These are phyloP conservation scores for Jordanella pulchra DNA, from an alignment of 2,797 vertebrate genomes.

Conservation along the genomic window DNA sequence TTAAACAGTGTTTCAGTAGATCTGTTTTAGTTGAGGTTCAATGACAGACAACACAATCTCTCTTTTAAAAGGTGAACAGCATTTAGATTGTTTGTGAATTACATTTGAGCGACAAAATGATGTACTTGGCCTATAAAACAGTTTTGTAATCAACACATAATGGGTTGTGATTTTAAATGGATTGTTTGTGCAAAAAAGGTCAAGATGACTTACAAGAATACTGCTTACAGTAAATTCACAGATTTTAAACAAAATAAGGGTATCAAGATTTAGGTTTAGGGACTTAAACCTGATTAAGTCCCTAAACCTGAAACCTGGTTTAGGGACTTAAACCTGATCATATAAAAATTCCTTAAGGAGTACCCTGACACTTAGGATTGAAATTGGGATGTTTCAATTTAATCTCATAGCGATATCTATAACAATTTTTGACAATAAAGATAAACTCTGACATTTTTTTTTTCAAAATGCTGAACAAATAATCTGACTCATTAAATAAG, in stretches of 20 bases:
- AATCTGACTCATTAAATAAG: constrained; percentile 48
- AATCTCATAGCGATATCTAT: not conserved
- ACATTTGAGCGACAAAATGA: not conserved
- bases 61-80: not conserved
- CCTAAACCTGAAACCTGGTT: too few relatives aligned
- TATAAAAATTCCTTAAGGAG: not conserved
- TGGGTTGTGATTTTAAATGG: not conserved
- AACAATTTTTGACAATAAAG: not conserved
- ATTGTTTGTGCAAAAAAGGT: too few relatives aligned
- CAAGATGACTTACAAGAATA: not conserved
- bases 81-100: not conserved
- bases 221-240: not conserved
- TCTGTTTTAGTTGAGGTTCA: not conserved
- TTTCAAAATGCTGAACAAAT: constrained; percentile 45
- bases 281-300: not conserved
- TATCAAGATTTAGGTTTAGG: not conserved
- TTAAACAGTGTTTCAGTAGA: not conserved
- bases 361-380: not conserved
- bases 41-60: not conserved
- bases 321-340: not conserved
- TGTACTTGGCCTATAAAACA: not conserved
- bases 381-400: too few relatives aligned
- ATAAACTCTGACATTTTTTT: constrained; percentile 22
- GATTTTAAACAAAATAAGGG: not conserved
- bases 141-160: not conserved